phyloP scores from a whole-genome alignment of 2,888 invertebrate genomes.

The Drosophila tripunctata region DNA sequence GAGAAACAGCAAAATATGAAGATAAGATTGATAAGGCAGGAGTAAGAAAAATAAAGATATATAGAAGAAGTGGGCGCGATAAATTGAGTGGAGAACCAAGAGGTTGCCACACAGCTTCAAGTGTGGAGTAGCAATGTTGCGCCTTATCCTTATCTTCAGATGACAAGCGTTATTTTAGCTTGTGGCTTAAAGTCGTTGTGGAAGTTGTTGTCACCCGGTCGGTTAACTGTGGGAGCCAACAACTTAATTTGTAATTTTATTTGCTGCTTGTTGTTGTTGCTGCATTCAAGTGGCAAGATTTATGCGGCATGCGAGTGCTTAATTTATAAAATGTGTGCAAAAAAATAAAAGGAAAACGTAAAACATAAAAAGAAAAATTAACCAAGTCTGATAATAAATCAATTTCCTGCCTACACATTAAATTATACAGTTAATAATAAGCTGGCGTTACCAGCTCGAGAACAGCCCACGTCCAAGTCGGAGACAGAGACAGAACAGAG shows the following conservation, averaged over 20 bases:
- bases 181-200: constrained; percentile 25
- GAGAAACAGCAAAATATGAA: constrained; percentile 50
- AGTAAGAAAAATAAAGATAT: constrained; percentile 6
- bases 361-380: constrained; percentile 46
- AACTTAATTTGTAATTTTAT: constrained; percentile 76
- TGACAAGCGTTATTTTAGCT: constrained; percentile 49
- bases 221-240: constrained; percentile 79
- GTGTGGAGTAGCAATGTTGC: constrained; percentile 8
- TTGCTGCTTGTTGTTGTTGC: constrained; percentile 25
- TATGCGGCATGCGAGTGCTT: constrained; percentile 61
- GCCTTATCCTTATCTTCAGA: constrained; percentile 66
- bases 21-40: constrained; percentile 51
- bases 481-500: constrained; percentile 4
- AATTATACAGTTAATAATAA: constrained; percentile 78
- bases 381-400: constrained; percentile 78
- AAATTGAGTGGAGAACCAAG: constrained; percentile 63
- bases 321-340: constrained; percentile 58
- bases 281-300: constrained; percentile 49
- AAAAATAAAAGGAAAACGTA: background rate
- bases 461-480: constrained; percentile 65
- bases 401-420: constrained; percentile 79
- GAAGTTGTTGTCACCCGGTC: constrained; percentile 42
- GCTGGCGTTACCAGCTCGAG: constrained; percentile 61
- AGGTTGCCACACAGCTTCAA: constrained; percentile 41
- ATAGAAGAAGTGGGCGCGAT: constrained; percentile 55